Base-by-base conservation (phyloP, 2,888 invertebrate genomes). In the Brachyptera risi region DNA sequence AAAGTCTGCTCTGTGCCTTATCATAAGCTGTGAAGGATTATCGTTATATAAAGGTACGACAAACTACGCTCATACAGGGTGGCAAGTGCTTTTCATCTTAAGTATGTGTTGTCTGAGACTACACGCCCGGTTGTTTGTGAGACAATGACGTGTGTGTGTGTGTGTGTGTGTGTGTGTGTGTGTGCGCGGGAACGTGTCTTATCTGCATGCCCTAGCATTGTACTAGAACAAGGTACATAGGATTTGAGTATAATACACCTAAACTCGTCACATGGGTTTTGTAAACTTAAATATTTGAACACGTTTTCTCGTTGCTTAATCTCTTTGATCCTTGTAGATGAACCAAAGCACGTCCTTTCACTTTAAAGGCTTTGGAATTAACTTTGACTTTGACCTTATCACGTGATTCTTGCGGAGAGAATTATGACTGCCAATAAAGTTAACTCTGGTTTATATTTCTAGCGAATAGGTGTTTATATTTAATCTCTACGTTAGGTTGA, bases 251-350 rank as follows among this genome's bases (percentile, higher is more conserved):
- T 59, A 62, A 57, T 49, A 58, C 35, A 62, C 40, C 59, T 58
- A 62, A 63, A 57, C 63, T 63, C 63, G 60, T 63, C 63, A 63
- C 63, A 59, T 42, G 60, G 54, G 58, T 60, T 58, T 49, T 23
- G 49, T 51, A 38, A 63, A 63, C 57, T 63, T 63, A 63, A 63
- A 63, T 63, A 63, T 63, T 63, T 63, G 63, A 59, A 63, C 63
- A 63, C 60, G 63, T 60, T 60, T 63, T 60, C 63, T 59, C 59
- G 59, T 62, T 59, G 62, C 54, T 60, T 63, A 63, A 63, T 63
- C 63, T 63, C 63, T 58, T 60, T 56, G 60, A 60, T 59, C 63
- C 57, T 15, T 56, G 50, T 49, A 60, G 56, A 63, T 47, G 63
- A 62, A 54, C 56, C 26, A n/a, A 35, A 57, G 59, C 63, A 60